phyloP scores from a whole-genome alignment of 2,797 vertebrate species.

The Coregonus sp. region DNA sequence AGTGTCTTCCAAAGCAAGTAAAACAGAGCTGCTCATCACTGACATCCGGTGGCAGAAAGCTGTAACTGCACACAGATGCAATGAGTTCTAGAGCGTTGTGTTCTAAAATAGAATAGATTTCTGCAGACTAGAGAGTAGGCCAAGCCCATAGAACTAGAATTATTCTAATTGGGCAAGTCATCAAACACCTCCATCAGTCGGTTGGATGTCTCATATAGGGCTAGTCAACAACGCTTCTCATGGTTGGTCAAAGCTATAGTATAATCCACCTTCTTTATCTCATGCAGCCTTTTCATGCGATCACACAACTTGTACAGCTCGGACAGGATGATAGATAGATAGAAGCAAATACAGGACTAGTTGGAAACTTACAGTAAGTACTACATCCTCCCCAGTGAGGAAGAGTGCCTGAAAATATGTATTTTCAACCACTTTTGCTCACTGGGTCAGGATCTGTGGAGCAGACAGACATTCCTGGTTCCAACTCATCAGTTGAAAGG shows the following conservation, averaged over 20 bases:
- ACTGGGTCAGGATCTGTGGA: slow-evolving; percentile 16
- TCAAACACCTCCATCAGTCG: slow-evolving; percentile 16
- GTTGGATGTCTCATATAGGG: slow-evolving; percentile 33
- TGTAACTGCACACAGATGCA: slow-evolving; percentile 51
- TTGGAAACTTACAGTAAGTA: slow-evolving; percentile 55
- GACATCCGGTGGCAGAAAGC: slow-evolving; percentile 53
- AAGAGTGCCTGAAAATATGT: too few relatives aligned
- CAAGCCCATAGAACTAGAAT: background rate
- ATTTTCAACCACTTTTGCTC: too few relatives aligned
- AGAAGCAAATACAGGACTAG: slow-evolving; percentile 74
- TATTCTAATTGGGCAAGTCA: background rate
- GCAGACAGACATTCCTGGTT: background rate
- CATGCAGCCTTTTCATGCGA: slow-evolving; percentile 77
- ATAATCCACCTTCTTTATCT: slow-evolving; percentile 56
- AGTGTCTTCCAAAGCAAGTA: slow-evolving; percentile 39
- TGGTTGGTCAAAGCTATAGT: slow-evolving; percentile 54
- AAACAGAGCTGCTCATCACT: slow-evolving; percentile 48
- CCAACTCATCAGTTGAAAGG: background rate
- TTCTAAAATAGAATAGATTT: slow-evolving; percentile 34
- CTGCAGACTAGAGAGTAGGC: slow-evolving; percentile 64
- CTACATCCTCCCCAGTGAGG: slow-evolving; percentile 6
- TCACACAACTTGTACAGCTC: slow-evolving; percentile 65
- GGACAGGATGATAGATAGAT: slow-evolving; percentile 61
- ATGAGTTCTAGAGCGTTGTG: too few relatives aligned
- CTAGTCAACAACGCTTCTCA: slow-evolving; percentile 33